Base-by-base conservation (phyloP, 1,140 invertebrate species). In the Heliconius himera region DNA sequence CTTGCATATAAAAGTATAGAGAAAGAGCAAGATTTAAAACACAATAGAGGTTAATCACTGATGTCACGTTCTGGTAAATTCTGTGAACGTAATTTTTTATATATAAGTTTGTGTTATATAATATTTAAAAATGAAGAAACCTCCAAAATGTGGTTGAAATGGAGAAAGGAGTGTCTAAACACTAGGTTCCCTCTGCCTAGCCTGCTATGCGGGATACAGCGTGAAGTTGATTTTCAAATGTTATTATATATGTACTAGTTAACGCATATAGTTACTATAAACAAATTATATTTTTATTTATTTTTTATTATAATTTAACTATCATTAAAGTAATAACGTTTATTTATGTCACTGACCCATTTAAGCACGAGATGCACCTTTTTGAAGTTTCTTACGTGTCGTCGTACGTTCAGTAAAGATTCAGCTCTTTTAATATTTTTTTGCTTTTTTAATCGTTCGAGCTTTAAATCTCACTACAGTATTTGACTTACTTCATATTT, bases 331-430 rank as follows among this genome's bases (percentile, higher is more conserved):
- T 66, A 66, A 66, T 66, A 66, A 66, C 60, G 22, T 66, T 66
- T 66, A 60, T 76, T 76, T 76, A 46, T 76, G 33, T 46, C 56
- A 66, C 22, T 46, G 74, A 70, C 74, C 74, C 41, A 76, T 76
- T 70, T 76, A 60, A 33, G 29, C 33, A 60, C 33, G 54, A 60
- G 56, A 36, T 56, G 74, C 74, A 76, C 66, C 56, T 76, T 76
- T 75, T 76, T 76, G n/a, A 76, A 70, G 56, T 70, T 56, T 76
- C 36, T 76, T 76, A 76, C 60, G 38, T 70, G 74, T 74, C 56
- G 74, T 76, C 22, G 56, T 76, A 66, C 22, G 26, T 66, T 29
- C 60, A 66, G 60, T 9, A 16, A 66, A 66, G 8, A 66, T 29
- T 66, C 60, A 16, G 22, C 60, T 22, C 22, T 66, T 66, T 66